A percentile compares a stretch with the other conserved stretches of the same genome.
These are phyloP conservation scores for Pimpla rufipes DNA, from an alignment of 2,888 invertebrate genomes.

Conservation along the genomic window DNA sequence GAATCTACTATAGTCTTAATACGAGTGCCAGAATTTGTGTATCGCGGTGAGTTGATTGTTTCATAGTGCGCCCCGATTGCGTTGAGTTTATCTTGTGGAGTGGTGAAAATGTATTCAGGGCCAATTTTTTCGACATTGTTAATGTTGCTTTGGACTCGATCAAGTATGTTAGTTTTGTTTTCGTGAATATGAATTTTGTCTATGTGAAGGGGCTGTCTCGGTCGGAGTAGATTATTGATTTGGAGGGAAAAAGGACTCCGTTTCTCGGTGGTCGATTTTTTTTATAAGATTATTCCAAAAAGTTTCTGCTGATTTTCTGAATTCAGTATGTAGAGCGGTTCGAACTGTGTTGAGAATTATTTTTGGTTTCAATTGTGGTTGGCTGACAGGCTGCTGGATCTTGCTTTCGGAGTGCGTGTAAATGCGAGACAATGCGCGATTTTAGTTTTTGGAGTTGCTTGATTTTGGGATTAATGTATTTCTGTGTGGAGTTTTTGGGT, in stretches of 20 bases:
- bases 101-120: constrained; percentile 1
- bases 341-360: background rate
- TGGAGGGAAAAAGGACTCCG: constrained; percentile 53
- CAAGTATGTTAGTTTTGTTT: too few relatives aligned
- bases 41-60: constrained; percentile 29
- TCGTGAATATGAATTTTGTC: background rate
- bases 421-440: background rate
- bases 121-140: background rate
- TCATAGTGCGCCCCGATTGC: constrained; percentile 58
- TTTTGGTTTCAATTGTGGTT: background rate
- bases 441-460: background rate
- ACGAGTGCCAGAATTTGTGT: too few relatives aligned
- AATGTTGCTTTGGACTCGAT: background rate
- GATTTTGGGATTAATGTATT: constrained; percentile 1
- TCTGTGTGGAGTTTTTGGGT: background rate
- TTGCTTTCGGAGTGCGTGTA: background rate
- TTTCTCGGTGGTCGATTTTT: constrained; percentile 47
- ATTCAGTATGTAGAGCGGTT: background rate
- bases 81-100: constrained; percentile 44
- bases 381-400: background rate
- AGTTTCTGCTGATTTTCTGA: background rate
- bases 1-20: too few relatives aligned
- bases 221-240: constrained; percentile 50
- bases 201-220: background rate
- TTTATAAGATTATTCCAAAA: constrained; percentile 32